These are phyloP conservation scores for Dermatemys mawii DNA, from an alignment of 2,113 vertebrate species.

Conservation along the genomic window DNA sequence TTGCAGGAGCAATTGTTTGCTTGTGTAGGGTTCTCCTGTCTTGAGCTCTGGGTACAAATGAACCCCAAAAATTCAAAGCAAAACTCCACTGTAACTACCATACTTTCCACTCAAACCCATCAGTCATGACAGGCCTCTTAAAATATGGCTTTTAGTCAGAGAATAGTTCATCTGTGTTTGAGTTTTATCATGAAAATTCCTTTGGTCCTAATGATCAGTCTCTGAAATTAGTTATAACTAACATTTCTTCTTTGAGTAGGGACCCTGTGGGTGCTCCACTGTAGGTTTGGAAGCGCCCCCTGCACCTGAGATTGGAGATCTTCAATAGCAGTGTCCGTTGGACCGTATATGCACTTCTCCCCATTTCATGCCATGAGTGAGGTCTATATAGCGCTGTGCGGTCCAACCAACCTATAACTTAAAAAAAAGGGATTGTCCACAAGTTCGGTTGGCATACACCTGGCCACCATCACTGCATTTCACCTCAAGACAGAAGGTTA, in stretches of 20 bases:
- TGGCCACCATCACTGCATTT: no score
- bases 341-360: no score
- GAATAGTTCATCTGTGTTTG: background rate
- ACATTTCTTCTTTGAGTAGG: background rate
- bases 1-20: background rate
- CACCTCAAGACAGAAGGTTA: no score
- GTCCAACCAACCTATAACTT: no score
- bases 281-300: no score
- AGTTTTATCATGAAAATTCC: background rate
- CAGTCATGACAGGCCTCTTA: background rate
- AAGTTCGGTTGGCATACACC: no score
- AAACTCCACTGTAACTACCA: background rate
- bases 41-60: background rate
- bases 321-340: no score
- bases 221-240: background rate
- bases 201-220: background rate
- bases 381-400: no score
- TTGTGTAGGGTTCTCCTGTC: background rate
- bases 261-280: no score
- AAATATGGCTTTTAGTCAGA: constrained; percentile 1
- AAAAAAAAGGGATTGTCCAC: no score
- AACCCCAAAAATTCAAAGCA: constrained; percentile 6
- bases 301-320: no score
- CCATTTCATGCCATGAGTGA: no score
- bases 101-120: background rate